phyloP scores from a whole-genome alignment of 1,140 invertebrate genomes.

The Hypsibius dujardini region DNA sequence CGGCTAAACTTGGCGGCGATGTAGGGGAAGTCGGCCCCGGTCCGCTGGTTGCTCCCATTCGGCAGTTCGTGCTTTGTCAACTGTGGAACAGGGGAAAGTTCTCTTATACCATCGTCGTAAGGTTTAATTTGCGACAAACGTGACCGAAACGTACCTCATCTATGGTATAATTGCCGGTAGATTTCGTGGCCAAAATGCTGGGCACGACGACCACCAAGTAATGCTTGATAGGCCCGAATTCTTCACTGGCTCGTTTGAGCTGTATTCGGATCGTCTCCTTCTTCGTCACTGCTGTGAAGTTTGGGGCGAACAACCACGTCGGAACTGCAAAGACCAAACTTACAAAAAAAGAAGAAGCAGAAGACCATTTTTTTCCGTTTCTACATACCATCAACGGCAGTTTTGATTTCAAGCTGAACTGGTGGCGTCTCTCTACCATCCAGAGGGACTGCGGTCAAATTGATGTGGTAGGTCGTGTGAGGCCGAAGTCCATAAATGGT shows the following conservation, averaged over 20 bases:
- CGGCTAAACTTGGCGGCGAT: conserved; percentile 82
- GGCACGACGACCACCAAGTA: conserved; percentile 92
- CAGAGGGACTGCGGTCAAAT: conserved; percentile 69
- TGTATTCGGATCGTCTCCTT: conserved; percentile 72
- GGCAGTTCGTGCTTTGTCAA: conserved; percentile 18
- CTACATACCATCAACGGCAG: conserved; percentile 57
- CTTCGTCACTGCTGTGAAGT: conserved; percentile 69
- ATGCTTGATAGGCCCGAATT: conserved; percentile 94
- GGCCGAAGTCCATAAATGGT: conserved; percentile 66
- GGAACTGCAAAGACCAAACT: conserved; percentile 43
- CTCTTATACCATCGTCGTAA: too few species aligned
- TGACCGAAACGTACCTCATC: too few species aligned
- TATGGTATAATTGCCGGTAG: conserved; percentile 72
- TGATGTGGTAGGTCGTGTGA: conserved; percentile 83
- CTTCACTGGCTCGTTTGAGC: conserved; percentile 81
- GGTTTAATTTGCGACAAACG: too few species aligned
- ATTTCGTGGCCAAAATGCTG: conserved; percentile 55
- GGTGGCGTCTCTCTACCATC: conserved; percentile 67
- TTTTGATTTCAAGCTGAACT: conserved; percentile 80
- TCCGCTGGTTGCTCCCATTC: conserved; percentile 16
- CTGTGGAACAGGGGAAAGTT: conserved; percentile 21
- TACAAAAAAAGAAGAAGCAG: too few species aligned
- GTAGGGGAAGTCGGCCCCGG: conserved; percentile 52
- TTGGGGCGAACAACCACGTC: conserved; percentile 81
- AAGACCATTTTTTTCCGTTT: conserved; percentile 19